Percentiles rank a stretch among this genome's conserved stretches.
Conservation (phyloP, 1,140 invertebrate species). For the Marisa cornuarietis region DNA sequence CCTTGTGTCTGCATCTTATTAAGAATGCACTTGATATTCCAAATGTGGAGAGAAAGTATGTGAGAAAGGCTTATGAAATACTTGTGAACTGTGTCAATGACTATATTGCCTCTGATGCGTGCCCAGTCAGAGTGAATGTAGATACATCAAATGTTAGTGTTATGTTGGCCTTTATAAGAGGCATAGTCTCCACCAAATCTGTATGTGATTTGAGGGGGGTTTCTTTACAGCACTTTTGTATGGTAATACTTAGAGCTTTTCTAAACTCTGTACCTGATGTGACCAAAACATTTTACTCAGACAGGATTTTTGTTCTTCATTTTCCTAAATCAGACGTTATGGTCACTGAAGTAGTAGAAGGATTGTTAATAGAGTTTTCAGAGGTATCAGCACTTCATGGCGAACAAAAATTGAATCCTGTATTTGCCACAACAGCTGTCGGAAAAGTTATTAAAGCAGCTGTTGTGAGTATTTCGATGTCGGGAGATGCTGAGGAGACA, state of each 20-base stretch:
- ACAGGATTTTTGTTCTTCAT: conserved; percentile 33
- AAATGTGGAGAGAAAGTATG: conserved; percentile 16
- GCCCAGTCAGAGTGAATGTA: conserved; percentile 26
- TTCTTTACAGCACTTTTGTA: conserved; percentile 25
- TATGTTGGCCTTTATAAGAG: conserved; percentile 35
- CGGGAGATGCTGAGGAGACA: conserved; percentile 43
- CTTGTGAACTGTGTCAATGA: conserved; percentile 26
- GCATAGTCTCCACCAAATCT: conserved; percentile 33
- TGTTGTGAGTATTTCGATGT: conserved; percentile 42
- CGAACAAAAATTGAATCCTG: background rate
- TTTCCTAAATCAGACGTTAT: conserved; percentile 17
- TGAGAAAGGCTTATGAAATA: conserved; percentile 31
- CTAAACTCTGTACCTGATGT: conserved; percentile 33
- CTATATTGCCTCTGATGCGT: conserved; percentile 26
- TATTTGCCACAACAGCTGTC: background rate
- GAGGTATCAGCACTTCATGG: conserved; percentile 27
- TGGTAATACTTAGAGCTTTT: conserved; percentile 40
- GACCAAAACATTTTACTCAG: conserved; percentile 3
- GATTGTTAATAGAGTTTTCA: conserved; percentile 36
- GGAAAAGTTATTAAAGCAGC: conserved; percentile 30
- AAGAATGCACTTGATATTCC: conserved; percentile 23
- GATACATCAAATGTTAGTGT: conserved; percentile 31
- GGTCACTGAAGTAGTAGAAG: conserved; percentile 23
- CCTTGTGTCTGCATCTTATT: conserved; percentile 28
- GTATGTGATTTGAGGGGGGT: conserved; percentile 23